Evolutionary conservation across 2,113 vertebrate genomes (phyloP).

Genomic region (Alligator mississippiensis): DNA sequence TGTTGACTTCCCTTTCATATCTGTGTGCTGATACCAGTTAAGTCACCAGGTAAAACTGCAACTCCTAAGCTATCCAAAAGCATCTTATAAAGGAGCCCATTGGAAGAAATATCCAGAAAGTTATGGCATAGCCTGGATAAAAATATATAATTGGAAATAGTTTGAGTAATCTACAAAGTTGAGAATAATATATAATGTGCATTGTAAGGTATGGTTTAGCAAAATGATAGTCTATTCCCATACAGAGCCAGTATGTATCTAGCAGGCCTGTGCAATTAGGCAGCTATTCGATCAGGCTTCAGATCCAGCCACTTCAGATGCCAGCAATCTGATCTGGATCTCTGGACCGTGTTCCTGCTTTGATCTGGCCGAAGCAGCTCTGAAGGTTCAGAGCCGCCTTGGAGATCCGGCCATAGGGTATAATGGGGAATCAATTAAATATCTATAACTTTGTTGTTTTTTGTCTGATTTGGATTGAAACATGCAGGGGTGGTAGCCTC

Average conservation of each 20-base stretch:
- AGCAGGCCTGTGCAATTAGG: no score
- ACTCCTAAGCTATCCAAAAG: slow-evolving; percentile 72
- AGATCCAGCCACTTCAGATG: no score
- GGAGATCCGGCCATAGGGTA: no score
- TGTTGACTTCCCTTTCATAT: slow-evolving; percentile 17
- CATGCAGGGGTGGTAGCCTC: no score
- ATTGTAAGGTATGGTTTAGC: background rate
- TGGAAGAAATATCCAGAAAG: slow-evolving; percentile 62
- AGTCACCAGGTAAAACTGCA: slow-evolving; percentile 11
- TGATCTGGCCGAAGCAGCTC: no score
- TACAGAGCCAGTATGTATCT: background rate
- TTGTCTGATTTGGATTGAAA: no score
- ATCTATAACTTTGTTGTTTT: no score
- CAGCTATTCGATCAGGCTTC: no score
- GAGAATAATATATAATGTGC: background rate
- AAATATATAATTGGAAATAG: slow-evolving; percentile 18
- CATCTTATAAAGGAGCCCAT: slow-evolving; percentile 70
- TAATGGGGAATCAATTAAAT: no score
- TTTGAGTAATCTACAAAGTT: background rate
- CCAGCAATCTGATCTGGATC: no score
- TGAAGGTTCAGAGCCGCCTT: no score
- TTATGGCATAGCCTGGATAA: slow-evolving; percentile 72
- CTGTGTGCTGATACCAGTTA: slow-evolving; percentile 10
- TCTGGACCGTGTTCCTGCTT: no score
- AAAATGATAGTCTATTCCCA: slow-evolving; percentile 2